Evolutionary conservation across 2,888 invertebrate species (phyloP).

Genomic region (Hyles lineata): DNA sequence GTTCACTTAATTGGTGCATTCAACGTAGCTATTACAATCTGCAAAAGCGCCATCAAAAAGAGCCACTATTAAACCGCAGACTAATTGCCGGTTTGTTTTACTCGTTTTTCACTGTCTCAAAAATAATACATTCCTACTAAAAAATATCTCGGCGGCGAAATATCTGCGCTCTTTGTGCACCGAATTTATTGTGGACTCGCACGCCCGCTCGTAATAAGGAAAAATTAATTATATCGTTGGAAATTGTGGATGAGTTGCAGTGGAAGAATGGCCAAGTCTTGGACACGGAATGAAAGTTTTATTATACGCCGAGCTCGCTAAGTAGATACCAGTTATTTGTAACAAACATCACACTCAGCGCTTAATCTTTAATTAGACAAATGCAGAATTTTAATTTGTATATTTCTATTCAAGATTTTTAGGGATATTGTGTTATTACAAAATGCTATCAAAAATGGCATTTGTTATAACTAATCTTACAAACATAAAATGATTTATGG

Average conservation of each 20-base stretch:
- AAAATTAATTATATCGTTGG: constrained; percentile 54
- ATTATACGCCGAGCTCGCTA: not conserved
- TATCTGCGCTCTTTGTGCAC: constrained; percentile 32
- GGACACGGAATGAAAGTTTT: constrained; percentile 5
- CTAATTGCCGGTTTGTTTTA: constrained; percentile 60
- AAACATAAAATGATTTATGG: too few relatives aligned
- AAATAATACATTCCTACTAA: constrained; percentile 51
- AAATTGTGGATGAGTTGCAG: constrained; percentile 41
- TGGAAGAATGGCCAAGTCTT: constrained; percentile 36
- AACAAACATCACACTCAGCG: not conserved
- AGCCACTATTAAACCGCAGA: constrained; percentile 45
- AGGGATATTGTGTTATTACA: too few relatives aligned
- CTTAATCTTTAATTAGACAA: not conserved
- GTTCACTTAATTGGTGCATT: not conserved
- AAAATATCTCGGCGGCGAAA: constrained; percentile 40
- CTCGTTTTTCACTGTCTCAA: constrained; percentile 41
- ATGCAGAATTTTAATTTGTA: too few relatives aligned
- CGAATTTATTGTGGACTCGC: constrained; percentile 60
- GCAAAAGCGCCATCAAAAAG: constrained; percentile 31
- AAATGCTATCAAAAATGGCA: too few relatives aligned
- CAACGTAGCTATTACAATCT: constrained; percentile 1
- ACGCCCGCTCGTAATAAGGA: constrained; percentile 48
- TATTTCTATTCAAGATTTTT: too few relatives aligned
- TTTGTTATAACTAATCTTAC: too few relatives aligned
- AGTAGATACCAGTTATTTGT: not conserved